A percentile compares a stretch with the other conserved stretches of the same genome.
Conservation (phyloP, 2,888 invertebrate genomes). For the Aelia acuminata region DNA sequence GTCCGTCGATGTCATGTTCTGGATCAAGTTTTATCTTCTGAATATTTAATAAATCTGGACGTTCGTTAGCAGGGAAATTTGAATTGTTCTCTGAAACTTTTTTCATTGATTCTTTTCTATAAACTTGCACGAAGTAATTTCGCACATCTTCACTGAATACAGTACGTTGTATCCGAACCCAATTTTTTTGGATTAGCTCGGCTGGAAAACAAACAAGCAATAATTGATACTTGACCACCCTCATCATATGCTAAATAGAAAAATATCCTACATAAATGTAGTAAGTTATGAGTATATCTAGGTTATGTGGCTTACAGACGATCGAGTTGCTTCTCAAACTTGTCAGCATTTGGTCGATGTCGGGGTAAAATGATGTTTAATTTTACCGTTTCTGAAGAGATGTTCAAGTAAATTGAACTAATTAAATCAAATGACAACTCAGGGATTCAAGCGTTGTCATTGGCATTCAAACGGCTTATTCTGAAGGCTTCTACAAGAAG, state of each 20-base stretch:
- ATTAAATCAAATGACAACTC: too few species aligned
- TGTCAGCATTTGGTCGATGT: too few species aligned
- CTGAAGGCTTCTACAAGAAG: too few species aligned
- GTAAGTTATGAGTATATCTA: background rate
- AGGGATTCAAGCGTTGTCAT: too few species aligned
- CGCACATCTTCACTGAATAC: background rate
- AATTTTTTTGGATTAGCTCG: background rate
- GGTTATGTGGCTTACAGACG: too few species aligned
- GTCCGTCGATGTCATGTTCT: background rate
- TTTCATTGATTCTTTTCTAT: background rate
- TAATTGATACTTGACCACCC: background rate
- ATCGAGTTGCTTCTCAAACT: too few species aligned
- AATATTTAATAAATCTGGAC: background rate
- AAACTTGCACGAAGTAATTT: background rate
- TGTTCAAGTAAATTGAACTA: too few species aligned
- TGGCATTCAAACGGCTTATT: too few species aligned
- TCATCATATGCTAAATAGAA: background rate
- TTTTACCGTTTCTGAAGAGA: too few species aligned
- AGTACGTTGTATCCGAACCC: conserved; percentile 18
- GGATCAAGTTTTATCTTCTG: background rate
- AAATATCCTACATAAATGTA: background rate
- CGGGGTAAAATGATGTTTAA: too few species aligned
- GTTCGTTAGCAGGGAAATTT: background rate
- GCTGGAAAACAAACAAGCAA: background rate
- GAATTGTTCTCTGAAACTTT: background rate